A percentile compares a stretch with the other conserved stretches of the same genome.
Evolutionary conservation across 2,113 vertebrate genomes (phyloP).

Genomic region (Phylloscopus whistleri): DNA sequence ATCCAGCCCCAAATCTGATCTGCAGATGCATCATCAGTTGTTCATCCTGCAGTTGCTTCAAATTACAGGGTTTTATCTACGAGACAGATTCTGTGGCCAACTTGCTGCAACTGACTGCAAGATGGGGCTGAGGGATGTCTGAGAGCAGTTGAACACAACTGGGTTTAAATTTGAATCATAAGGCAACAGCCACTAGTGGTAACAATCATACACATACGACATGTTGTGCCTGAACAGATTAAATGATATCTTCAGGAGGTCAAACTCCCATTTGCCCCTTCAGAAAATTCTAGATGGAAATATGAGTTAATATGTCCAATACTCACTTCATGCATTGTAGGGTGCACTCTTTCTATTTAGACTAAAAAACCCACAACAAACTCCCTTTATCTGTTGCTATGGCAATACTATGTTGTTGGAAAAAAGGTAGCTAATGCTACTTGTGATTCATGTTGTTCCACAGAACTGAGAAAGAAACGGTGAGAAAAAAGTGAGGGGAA

Average conservation of each 20-base stretch:
- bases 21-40: neutral
- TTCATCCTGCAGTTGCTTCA: neutral
- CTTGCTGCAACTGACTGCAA: neutral
- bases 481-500: constrained; percentile 28
- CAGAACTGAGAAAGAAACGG: constrained; percentile 16
- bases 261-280: neutral
- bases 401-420: constrained; percentile 6
- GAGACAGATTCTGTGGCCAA: neutral
- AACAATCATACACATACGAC: neutral
- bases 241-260: neutral
- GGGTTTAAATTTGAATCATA: neutral
- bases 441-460: constrained; percentile 18
- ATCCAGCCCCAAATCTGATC: neutral
- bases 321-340: neutral
- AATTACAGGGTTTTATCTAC: neutral
- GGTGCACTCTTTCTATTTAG: neutral
- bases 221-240: neutral
- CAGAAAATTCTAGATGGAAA: neutral
- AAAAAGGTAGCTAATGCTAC: constrained; percentile 55
- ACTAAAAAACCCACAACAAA: neutral
- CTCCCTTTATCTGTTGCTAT: constrained; percentile 4
- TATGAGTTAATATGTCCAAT: neutral
- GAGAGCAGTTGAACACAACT: neutral
- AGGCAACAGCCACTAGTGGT: neutral
- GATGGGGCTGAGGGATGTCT: neutral